phyloP scores from a whole-genome alignment of 1,140 invertebrate genomes.

The Whitmania pigra region DNA sequence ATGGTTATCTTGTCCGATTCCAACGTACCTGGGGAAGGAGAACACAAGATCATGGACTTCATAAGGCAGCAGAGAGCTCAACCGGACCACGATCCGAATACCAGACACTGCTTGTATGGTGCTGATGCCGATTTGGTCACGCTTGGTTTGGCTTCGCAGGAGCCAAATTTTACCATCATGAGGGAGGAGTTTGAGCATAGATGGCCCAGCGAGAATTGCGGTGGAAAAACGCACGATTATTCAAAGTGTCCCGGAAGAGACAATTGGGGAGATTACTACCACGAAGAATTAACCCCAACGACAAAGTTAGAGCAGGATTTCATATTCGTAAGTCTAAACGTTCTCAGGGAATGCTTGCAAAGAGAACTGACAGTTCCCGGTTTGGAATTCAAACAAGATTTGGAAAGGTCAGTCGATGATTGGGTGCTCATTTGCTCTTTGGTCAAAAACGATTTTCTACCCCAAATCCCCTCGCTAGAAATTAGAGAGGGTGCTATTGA shows the following conservation, averaged over 20 bases:
- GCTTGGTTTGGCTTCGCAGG: slow-evolving; percentile 93
- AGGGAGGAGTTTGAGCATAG: slow-evolving; percentile 96
- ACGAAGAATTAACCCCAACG: slow-evolving; percentile 23
- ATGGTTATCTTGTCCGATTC: slow-evolving; percentile 93
- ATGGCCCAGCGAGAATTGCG: slow-evolving; percentile 88
- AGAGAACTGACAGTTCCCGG: slow-evolving; percentile 74
- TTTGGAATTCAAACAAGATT: slow-evolving; percentile 65
- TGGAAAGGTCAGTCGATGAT: slow-evolving; percentile 61
- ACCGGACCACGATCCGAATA: slow-evolving; percentile 92
- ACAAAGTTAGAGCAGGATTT: slow-evolving; percentile 37
- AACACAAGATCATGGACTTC: slow-evolving; percentile 99
- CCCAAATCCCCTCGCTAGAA: slow-evolving; percentile 92
- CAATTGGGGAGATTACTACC: slow-evolving; percentile 39
- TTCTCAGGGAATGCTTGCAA: slow-evolving; percentile 86
- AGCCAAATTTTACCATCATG: slow-evolving; percentile 82
- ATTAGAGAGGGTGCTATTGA: slow-evolving; percentile 96
- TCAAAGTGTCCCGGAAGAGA: slow-evolving; percentile 72
- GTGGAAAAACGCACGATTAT: slow-evolving; percentile 84
- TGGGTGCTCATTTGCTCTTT: slow-evolving; percentile 99
- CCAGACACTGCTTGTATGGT: slow-evolving; percentile 89
- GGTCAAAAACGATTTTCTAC: slow-evolving; percentile 98
- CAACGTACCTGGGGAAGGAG: slow-evolving; percentile 94
- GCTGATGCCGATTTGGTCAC: slow-evolving; percentile 81
- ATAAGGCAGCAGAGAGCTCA: slow-evolving; percentile 87
- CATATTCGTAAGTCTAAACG: slow-evolving; percentile 59